A percentile compares a stretch with the other conserved stretches of the same genome.
Evolutionary conservation across 53 echinoderm and acorn worm genomes (phyloP).

Genomic region (Luidia sarsii): DNA sequence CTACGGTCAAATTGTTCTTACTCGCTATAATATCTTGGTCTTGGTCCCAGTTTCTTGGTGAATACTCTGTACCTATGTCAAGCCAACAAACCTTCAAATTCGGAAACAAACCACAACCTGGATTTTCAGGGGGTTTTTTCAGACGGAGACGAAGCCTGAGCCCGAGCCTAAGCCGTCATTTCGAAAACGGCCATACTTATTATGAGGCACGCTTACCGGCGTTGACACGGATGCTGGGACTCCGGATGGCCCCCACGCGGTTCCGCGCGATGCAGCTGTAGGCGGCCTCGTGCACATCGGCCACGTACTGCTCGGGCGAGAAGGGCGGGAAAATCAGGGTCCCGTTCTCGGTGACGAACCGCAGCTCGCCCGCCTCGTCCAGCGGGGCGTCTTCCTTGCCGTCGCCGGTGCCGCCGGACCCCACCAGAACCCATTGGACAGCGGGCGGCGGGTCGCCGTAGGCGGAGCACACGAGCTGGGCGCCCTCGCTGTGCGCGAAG

Average conservation of each 20-base stretch:
- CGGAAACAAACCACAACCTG: too few relatives aligned
- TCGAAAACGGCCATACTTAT: too few relatives aligned
- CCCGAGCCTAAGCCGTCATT: too few relatives aligned
- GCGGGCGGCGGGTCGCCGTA: constrained; percentile 79
- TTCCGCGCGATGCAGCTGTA: constrained; percentile 91
- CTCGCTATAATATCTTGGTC: too few relatives aligned
- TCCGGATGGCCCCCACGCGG: constrained; percentile 78
- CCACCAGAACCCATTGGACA: constrained; percentile 79
- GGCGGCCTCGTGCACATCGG: constrained; percentile 70
- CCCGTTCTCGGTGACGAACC: constrained; percentile 82
- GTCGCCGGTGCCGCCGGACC: too few relatives aligned
- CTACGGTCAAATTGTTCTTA: too few relatives aligned
- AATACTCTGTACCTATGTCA: too few relatives aligned
- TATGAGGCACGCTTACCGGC: too few relatives aligned
- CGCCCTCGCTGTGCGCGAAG: constrained; percentile 74
- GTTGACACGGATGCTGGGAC: constrained; percentile 84
- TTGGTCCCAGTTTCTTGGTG: too few relatives aligned
- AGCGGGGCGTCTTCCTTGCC: constrained; percentile 69
- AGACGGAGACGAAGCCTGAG: too few relatives aligned
- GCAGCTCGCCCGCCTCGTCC: constrained; percentile 64
- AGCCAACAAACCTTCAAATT: too few relatives aligned
- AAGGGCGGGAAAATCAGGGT: constrained; percentile 83
- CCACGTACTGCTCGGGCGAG: constrained; percentile 53
- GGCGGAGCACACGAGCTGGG: constrained; percentile 78
- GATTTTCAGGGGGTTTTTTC: too few relatives aligned